These are phyloP conservation scores for Drosophila colorata DNA, from an alignment of 2,888 invertebrate species.

Conservation along the genomic window DNA sequence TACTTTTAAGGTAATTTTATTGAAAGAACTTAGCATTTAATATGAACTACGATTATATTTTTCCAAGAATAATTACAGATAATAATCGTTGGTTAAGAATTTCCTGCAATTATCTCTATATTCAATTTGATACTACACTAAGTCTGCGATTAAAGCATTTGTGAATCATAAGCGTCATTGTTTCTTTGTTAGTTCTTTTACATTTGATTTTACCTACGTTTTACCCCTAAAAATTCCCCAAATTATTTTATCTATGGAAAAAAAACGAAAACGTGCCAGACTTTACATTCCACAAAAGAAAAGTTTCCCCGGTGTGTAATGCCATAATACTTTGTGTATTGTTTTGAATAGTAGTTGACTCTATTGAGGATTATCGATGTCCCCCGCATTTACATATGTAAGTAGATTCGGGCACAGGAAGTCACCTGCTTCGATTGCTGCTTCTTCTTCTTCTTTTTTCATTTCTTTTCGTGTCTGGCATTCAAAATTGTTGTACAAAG, in stretches of 20 bases:
- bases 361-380: slow-evolving; percentile 1
- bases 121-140: neutral
- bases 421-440: slow-evolving; percentile 58
- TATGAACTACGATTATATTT: too few relatives aligned
- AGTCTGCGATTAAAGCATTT: neutral
- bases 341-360: slow-evolving; percentile 21
- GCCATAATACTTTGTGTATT: slow-evolving; percentile 4
- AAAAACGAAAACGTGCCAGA: slow-evolving; percentile 21
- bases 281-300: neutral
- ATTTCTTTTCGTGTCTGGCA: slow-evolving; percentile 67
- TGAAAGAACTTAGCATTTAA: too few relatives aligned
- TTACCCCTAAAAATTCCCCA: neutral
- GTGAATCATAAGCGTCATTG: neutral
- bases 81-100: too few relatives aligned
- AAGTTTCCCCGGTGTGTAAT: slow-evolving; percentile 1
- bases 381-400: slow-evolving; percentile 41
- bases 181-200: neutral
- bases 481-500: slow-evolving; percentile 54
- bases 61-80: too few relatives aligned
- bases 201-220: neutral
- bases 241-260: slow-evolving; percentile 5
- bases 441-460: slow-evolving; percentile 31
- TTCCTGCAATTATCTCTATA: neutral
- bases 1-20: too few relatives aligned
- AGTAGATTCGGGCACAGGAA: slow-evolving; percentile 44